Evolutionary conservation across 2,888 invertebrate genomes (phyloP), one percentile per base, ranked within the genome.

Genomic region (Ophion obscuratus): DNA sequence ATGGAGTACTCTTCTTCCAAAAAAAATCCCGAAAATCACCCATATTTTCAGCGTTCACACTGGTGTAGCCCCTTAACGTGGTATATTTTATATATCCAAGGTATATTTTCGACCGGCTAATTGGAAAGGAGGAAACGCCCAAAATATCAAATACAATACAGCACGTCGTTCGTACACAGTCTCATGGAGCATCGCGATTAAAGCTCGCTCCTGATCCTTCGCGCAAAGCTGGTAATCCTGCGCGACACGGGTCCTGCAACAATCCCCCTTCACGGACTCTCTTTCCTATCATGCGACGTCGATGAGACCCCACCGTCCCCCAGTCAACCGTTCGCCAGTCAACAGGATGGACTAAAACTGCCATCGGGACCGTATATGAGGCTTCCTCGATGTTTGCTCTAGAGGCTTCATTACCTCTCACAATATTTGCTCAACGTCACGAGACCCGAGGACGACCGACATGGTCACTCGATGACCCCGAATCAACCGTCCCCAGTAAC

Each of bases 381-480:
- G 64, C 66, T 75, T 44, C 20, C 77, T 64, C 85, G 87, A 75
- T 92, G 91, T 93, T 93, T 93, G 89, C 92, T 91, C 88, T 92
- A 70, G 90, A 89, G 92, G 93, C 92, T 93, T 93, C 93, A 93
- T 93, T 93, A 93, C 92, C 93, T 93, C 91, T 92, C 92, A 93
- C 90, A 93, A 93, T 93, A 93, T 93, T 93, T 93, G 91, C 90
- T 84, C 90, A 93, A 92, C 92, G 92, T 93, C 92, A 92, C 90
- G 89, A 88, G 88, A 83, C 71, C 81, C 75, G 75, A 79, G 81
- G 68, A 66, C 75, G 53, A 82, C 88, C 79, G 59, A 73, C 73
- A 89, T 88, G 91, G 90, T 90, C 91, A 90, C 89, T 90, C 90
- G 81, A 89, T 90, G 90, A 91, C 89, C 89, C 88, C 87, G 84